phyloP scores from a whole-genome alignment of 2,113 vertebrate genomes.

The Petrocephalus zakoni region DNA sequence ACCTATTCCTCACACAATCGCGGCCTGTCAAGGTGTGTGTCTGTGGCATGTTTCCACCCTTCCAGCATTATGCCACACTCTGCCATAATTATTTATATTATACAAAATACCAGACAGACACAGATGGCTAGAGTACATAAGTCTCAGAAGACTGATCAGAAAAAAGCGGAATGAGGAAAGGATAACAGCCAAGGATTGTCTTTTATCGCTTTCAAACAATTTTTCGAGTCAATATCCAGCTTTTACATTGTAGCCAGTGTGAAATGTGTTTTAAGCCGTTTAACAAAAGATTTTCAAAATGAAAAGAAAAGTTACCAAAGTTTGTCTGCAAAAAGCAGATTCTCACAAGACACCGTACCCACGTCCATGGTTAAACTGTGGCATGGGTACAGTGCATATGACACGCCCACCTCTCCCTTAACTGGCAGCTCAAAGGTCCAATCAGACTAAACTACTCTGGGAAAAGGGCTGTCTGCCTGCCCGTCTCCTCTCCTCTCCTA shows the following conservation, averaged over 20 bases:
- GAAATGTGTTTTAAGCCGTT: neutral
- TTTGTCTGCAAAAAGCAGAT: neutral
- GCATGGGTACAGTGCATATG: neutral
- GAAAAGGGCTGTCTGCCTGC: neutral
- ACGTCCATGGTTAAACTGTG: neutral
- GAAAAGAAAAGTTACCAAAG: neutral
- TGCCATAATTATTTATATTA: neutral
- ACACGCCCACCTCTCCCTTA: neutral
- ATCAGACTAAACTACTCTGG: neutral
- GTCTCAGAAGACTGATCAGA: neutral
- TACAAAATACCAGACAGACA: neutral
- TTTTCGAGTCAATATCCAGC: neutral
- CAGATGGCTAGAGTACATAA: neutral
- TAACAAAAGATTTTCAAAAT: neutral
- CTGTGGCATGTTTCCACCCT: neutral
- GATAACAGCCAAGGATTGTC: neutral
- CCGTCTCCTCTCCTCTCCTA: neutral
- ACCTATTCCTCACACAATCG: neutral
- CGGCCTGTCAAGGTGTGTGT: neutral
- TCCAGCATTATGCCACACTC: neutral
- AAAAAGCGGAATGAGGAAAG: neutral
- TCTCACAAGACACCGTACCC: neutral
- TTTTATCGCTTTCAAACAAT: neutral
- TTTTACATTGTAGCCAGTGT: neutral
- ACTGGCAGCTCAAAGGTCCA: constrained; percentile 18